Conservation (phyloP, 2,797 vertebrate genomes). For the Micropoecilia bifurca region DNA sequence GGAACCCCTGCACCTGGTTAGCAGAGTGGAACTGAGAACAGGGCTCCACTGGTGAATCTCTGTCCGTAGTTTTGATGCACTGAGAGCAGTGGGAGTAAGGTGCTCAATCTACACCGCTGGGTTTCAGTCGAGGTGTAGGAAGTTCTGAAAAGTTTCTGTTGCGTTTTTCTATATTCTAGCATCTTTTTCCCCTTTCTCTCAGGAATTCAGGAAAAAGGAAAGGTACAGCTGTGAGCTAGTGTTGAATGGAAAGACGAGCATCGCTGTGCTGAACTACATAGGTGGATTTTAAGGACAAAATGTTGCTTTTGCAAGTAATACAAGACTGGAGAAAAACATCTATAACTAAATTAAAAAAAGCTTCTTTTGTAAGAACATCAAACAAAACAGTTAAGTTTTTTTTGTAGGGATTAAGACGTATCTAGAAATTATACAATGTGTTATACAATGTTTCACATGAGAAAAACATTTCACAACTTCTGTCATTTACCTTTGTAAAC, state of each 20-base stretch:
- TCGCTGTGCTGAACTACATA: not conserved
- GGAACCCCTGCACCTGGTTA: slow-evolving; percentile 52
- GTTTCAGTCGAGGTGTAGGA: not conserved
- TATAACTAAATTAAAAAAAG: not conserved
- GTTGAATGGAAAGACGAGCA: not conserved
- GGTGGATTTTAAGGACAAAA: not conserved
- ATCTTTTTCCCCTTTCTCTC: not conserved
- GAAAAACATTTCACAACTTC: no score
- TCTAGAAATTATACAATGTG: no score
- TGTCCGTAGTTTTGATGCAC: not conserved
- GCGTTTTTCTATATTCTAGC: not conserved
- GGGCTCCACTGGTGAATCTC: slow-evolving; percentile 45
- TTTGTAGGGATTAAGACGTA: no score
- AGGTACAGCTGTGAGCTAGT: not conserved
- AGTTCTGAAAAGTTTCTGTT: not conserved
- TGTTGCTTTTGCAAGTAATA: not conserved
- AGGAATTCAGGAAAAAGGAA: not conserved
- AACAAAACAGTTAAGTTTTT: no score
- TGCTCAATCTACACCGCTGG: not conserved
- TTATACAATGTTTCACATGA: no score
- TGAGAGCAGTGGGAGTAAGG: slow-evolving; percentile 1
- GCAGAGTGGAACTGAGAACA: slow-evolving; percentile 70
- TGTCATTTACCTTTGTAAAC: no score
- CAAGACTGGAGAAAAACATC: not conserved
- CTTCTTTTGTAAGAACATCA: no score